phyloP scores from a whole-genome alignment of 2,888 invertebrate species.

The Drosophila eohydei region DNA sequence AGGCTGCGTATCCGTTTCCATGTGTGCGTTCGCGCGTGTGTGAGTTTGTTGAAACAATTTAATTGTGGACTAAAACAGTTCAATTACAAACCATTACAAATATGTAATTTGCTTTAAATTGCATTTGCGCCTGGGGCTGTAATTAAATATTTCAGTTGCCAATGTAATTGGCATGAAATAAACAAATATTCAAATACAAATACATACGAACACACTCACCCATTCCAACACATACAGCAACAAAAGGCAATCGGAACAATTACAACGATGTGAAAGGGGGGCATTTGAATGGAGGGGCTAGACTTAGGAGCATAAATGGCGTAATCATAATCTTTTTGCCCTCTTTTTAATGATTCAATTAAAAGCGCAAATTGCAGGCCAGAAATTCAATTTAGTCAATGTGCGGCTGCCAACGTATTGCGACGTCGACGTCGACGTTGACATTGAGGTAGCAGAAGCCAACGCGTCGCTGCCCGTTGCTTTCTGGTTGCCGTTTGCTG shows the following conservation, averaged over 20 bases:
- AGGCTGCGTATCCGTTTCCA: conserved; percentile 37
- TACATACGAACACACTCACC: neutral
- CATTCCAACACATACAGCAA: neutral
- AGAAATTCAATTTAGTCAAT: conserved; percentile 73
- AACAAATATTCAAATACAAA: conserved; percentile 22
- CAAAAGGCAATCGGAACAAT: conserved; percentile 29
- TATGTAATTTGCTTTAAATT: conserved; percentile 69
- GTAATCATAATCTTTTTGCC: conserved; percentile 79
- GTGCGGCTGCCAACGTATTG: conserved; percentile 29
- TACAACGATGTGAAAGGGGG: conserved; percentile 24
- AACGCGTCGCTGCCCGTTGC: conserved; percentile 38
- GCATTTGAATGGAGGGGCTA: neutral
- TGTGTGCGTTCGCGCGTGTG: conserved; percentile 13
- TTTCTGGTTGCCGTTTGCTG: conserved; percentile 13
- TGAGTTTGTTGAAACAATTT: conserved; percentile 66
- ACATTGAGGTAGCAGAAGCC: conserved; percentile 63
- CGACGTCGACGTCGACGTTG: conserved; percentile 33
- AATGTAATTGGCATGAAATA: conserved; percentile 43
- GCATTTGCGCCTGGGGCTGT: conserved; percentile 53
- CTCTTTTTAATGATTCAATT: conserved; percentile 78
- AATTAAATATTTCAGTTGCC: conserved; percentile 70
- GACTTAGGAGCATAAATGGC: conserved; percentile 43
- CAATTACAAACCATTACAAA: conserved; percentile 72
- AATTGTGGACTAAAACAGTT: conserved; percentile 71
- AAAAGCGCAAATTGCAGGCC: conserved; percentile 73